Percentiles rank a stretch among this genome's conserved stretches.
Evolutionary conservation across 1,140 invertebrate genomes (phyloP).

Genomic region (Ditylenchus dipsaci): DNA sequence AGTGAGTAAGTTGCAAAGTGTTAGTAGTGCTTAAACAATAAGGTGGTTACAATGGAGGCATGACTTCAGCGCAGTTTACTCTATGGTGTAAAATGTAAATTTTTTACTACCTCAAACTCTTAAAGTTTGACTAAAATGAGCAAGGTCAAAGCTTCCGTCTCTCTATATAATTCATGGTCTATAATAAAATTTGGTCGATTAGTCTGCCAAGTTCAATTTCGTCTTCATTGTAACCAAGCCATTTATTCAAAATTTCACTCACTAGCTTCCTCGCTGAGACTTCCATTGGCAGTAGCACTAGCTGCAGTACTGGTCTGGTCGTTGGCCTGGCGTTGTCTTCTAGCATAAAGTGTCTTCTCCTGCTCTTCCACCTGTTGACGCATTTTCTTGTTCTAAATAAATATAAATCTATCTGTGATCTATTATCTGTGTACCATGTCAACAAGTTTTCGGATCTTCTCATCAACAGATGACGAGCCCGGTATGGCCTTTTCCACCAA

Average conservation of each 20-base stretch:
- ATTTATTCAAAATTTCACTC: too few relatives aligned
- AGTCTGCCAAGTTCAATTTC: too few relatives aligned
- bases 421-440: slow-evolving; percentile 42
- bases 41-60: not conserved
- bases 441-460: slow-evolving; percentile 53
- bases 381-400: slow-evolving; percentile 52
- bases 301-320: slow-evolving; percentile 24
- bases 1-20: slow-evolving; percentile 11
- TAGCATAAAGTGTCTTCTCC: slow-evolving; percentile 50
- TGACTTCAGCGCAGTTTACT: too few relatives aligned
- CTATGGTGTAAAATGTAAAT: too few relatives aligned
- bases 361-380: slow-evolving; percentile 56
- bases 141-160: too few relatives aligned
- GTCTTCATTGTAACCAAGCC: too few relatives aligned
- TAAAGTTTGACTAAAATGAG: too few relatives aligned
- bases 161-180: too few relatives aligned
- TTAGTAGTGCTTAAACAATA: too few relatives aligned
- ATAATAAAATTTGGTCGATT: too few relatives aligned
- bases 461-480: slow-evolving; percentile 47
- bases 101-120: too few relatives aligned
- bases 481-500: slow-evolving; percentile 54
- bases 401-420: slow-evolving; percentile 1
- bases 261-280: slow-evolving; percentile 31
- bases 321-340: slow-evolving; percentile 26
- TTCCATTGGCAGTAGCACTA: slow-evolving; percentile 17